Base-by-base conservation (phyloP, 2,888 invertebrate genomes). In the Germaria angustata region DNA sequence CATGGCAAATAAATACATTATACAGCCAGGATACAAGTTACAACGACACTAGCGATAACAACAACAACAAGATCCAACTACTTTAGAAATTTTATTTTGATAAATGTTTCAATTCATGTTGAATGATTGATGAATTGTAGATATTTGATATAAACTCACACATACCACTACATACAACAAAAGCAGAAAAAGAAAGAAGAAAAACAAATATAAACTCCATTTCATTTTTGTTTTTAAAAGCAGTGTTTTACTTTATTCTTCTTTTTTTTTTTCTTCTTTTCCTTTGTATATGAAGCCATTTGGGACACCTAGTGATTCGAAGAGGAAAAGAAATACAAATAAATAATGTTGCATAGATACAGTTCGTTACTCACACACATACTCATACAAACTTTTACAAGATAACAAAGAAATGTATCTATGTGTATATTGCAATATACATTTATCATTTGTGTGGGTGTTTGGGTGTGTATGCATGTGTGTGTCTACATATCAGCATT, bases 51-150 rank as follows among this genome's bases (percentile, higher is more conserved):
- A 39, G 28, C 51, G 41, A 51, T 2, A 2, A 59, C n/a, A 76
- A 20, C 57, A 32, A 39, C 1, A 66, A 11, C 36, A 76, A 76
- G n/a, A n/a, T n/a, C n/a, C n/a, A n/a, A 28, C 51, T 61, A 61
- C 69, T 77, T 61, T 61, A 28, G 51, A 36, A 53, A 44, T 69
- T 77, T 80, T 78, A 78, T 78, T 73, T 80, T 80, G 72, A 80
- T 80, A 80, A 80, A 80, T 80, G 79, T 80, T 73, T 66, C 66
- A 73, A 80, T 80, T 80, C 66, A 73, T 80, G 79, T 73, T 80
- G 79, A 80, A 72, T 80, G 79, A 80, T 80, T 80, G 79, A 80
- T 80, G 79, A 73, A 80, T 80, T 80, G 79, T 80, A 68, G 72
- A 80, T 61, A 71, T 41, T 11, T 66, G 72, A 72, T 41, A 66